Percentiles rank a stretch among this genome's conserved stretches.
These are phyloP conservation scores for Neotoma lepida DNA, from an alignment of 2,113 vertebrate genomes.

Conservation along the genomic window DNA sequence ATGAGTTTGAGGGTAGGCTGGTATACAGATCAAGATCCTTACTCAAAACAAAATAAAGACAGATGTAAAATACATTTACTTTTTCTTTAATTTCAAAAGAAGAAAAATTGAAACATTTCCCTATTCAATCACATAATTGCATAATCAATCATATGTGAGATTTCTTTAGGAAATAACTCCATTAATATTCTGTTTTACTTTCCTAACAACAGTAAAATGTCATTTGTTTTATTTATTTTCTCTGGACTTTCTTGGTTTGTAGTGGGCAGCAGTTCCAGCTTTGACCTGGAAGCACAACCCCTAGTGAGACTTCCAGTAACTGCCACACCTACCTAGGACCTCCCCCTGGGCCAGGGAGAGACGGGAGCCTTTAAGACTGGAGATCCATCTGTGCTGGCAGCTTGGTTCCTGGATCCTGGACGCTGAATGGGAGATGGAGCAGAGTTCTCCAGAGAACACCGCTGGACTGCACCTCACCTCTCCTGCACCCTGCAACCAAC, in stretches of 20 bases:
- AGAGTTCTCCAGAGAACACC: too few relatives aligned
- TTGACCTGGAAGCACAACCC: too few relatives aligned
- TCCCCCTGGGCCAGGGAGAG: too few relatives aligned
- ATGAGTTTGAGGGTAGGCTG: neutral
- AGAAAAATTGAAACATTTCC: neutral
- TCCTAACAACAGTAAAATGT: neutral
- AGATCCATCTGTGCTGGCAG: too few relatives aligned
- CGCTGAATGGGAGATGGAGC: too few relatives aligned
- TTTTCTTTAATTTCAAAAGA: neutral
- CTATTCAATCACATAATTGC: neutral
- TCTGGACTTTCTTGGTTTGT: slow-evolving; percentile 1
- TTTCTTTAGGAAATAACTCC: neutral
- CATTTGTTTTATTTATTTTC: neutral
- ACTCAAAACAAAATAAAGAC: neutral
- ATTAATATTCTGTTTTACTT: neutral
- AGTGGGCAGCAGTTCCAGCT: too few relatives aligned
- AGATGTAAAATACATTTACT: neutral
- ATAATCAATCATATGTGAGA: neutral
- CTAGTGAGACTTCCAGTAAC: too few relatives aligned
- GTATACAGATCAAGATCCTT: neutral
- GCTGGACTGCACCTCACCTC: too few relatives aligned
- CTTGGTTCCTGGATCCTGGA: too few relatives aligned
- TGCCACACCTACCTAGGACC: too few relatives aligned
- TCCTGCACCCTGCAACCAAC: too few relatives aligned
- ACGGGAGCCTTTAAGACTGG: too few relatives aligned